These are phyloP conservation scores for Aplocera efformata DNA, from an alignment of 2,888 invertebrate genomes.

Conservation along the genomic window DNA sequence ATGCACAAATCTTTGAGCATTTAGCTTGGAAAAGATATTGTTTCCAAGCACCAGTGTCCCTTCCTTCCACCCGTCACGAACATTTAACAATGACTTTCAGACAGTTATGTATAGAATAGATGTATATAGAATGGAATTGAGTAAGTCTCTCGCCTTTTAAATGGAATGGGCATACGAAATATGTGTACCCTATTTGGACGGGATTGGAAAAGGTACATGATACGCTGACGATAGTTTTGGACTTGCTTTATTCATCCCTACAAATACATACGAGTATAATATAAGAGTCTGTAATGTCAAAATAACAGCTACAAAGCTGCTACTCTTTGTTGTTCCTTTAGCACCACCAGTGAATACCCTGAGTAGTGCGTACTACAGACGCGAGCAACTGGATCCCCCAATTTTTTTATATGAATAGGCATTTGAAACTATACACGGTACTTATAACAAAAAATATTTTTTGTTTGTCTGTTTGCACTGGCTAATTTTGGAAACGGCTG, in stretches of 20 bases:
- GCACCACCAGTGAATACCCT: too few species aligned
- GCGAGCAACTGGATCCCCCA: too few species aligned
- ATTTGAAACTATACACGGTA: too few species aligned
- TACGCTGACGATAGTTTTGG: slow-evolving; percentile 1
- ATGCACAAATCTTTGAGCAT: slow-evolving; percentile 14
- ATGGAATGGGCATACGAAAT: slow-evolving; percentile 15
- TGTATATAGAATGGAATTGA: slow-evolving; percentile 53
- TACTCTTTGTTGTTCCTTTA: too few species aligned
- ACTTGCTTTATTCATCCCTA: not conserved
- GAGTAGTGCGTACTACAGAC: too few species aligned
- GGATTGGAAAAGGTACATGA: slow-evolving; percentile 9
- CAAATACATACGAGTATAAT: not conserved
- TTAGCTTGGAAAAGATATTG: slow-evolving; percentile 37
- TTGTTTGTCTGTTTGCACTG: too few species aligned
- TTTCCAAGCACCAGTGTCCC: slow-evolving; percentile 43
- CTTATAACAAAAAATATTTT: too few species aligned
- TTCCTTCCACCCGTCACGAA: slow-evolving; percentile 49
- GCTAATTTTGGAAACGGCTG: too few species aligned
- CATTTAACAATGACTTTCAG: slow-evolving; percentile 61
- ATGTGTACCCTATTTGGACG: slow-evolving; percentile 16
- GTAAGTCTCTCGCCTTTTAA: slow-evolving; percentile 31
- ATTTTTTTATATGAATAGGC: too few species aligned
- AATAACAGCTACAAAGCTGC: too few species aligned
- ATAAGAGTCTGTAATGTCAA: too few species aligned
- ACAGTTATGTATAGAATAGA: slow-evolving; percentile 58